phyloP scores from a whole-genome alignment of 2,113 vertebrate species.

The Oryzias javanicus region DNA sequence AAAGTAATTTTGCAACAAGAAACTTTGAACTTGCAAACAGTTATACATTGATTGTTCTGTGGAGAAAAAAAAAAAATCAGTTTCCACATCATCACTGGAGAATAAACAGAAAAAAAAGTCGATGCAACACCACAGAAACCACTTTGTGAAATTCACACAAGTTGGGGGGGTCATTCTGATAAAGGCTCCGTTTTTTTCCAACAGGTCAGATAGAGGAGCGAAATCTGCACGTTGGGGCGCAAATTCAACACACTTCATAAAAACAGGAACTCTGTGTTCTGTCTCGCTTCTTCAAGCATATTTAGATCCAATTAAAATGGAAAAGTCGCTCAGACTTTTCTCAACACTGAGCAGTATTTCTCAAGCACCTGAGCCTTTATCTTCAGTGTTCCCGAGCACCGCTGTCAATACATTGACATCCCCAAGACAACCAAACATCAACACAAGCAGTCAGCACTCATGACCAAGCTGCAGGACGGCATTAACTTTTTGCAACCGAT shows the following conservation, averaged over 20 bases:
- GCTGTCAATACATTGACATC: constrained; percentile 21
- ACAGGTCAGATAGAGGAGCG: constrained; percentile 35
- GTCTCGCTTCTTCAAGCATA: background rate
- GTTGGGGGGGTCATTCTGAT: constrained; percentile 32
- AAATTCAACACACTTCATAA: background rate
- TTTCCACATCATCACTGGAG: constrained; percentile 35
- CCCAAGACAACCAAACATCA: constrained; percentile 22
- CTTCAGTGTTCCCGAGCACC: constrained; percentile 2
- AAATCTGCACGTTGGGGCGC: background rate
- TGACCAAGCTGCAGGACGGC: constrained; percentile 18
- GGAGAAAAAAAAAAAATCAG: constrained; percentile 17
- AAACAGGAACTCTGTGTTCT: no score
- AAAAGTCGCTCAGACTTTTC: constrained; percentile 1
- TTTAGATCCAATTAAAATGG: background rate
- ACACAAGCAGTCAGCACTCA: constrained; percentile 21
- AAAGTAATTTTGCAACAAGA: constrained; percentile 38
- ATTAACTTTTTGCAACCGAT: constrained; percentile 7
- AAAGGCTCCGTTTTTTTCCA: constrained; percentile 21
- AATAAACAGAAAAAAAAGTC: constrained; percentile 7
- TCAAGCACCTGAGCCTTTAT: constrained; percentile 12
- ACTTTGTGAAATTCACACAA: constrained; percentile 26
- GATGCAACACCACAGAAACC: constrained; percentile 17
- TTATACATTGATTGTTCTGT: constrained; percentile 33
- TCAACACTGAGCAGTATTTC: constrained; percentile 10
- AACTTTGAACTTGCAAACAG: constrained; percentile 44